These are phyloP conservation scores for human (Homo sapiens) DNA, from an alignment of 2,113 vertebrate genomes.

Conservation along the genomic window DNA sequence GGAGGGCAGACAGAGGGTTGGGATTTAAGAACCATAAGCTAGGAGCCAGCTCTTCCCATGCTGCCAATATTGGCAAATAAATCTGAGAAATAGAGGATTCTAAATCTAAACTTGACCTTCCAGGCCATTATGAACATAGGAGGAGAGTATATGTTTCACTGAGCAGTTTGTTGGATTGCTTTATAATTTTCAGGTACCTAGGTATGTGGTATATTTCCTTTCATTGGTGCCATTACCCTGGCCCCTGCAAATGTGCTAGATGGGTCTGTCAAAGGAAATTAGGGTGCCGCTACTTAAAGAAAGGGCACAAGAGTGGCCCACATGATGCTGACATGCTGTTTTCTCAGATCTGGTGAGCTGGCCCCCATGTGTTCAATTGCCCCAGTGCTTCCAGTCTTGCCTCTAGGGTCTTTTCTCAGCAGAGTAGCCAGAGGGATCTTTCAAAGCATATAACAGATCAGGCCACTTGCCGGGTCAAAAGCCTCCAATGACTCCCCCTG, in stretches of 20 bases:
- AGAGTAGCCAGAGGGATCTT: neutral
- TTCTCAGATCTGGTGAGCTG: neutral
- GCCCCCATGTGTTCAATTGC: too few relatives aligned
- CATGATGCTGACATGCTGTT: neutral
- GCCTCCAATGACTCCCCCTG: accelerated
- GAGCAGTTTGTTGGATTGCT: neutral
- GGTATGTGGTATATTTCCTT: too few relatives aligned
- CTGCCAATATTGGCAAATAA: neutral
- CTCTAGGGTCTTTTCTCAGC: neutral
- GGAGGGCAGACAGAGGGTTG: neutral
- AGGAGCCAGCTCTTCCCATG: neutral
- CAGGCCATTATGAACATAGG: neutral
- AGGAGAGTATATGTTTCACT: neutral
- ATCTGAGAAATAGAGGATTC: neutral
- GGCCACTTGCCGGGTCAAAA: neutral
- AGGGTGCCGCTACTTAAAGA: neutral
- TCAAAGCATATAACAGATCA: neutral
- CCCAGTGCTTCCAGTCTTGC: neutral
- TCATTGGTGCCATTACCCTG: neutral
- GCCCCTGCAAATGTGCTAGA: too few relatives aligned
- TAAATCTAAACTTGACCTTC: neutral
- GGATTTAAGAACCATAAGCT: neutral
- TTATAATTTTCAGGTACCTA: neutral
- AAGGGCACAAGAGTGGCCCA: neutral
- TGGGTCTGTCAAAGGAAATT: neutral